These are phyloP conservation scores for Perodicticus potto DNA, from an alignment of 2,797 vertebrate species.

Conservation along the genomic window DNA sequence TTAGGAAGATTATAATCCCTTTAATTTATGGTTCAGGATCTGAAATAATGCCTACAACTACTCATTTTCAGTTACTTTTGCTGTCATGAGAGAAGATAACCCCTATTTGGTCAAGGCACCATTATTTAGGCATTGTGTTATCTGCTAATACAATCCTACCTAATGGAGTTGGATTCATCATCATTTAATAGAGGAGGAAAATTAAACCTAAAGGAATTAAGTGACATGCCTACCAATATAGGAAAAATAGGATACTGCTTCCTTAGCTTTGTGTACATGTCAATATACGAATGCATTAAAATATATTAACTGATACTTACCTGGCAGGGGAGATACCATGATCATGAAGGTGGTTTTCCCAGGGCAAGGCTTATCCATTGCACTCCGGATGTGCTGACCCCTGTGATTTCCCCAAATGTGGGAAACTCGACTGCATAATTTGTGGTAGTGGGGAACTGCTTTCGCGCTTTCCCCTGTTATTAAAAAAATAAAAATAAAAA, in stretches of 20 bases:
- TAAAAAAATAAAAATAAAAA: too few relatives aligned
- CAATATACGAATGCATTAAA: neutral
- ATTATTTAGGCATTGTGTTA: neutral
- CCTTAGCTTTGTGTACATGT: neutral
- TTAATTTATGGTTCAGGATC: neutral
- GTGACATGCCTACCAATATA: neutral
- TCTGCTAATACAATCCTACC: neutral
- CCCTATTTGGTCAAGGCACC: neutral
- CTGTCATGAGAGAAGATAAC: neutral
- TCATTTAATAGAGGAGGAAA: slow-evolving; percentile 5
- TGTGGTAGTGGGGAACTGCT: too few relatives aligned
- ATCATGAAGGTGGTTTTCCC: too few relatives aligned
- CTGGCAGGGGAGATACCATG: too few relatives aligned
- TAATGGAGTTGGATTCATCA: neutral
- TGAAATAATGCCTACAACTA: neutral
- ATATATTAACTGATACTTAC: neutral
- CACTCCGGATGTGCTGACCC: too few relatives aligned
- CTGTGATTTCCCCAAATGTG: too few relatives aligned
- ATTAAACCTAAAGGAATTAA: neutral
- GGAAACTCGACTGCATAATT: too few relatives aligned
- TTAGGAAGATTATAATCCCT: neutral
- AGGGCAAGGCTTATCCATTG: too few relatives aligned
- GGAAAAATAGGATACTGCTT: neutral
- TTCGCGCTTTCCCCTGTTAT: too few relatives aligned
- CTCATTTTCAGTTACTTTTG: neutral